These are phyloP conservation scores for Habroteleia sp. DNA, from an alignment of 2,888 invertebrate species.

Conservation along the genomic window DNA sequence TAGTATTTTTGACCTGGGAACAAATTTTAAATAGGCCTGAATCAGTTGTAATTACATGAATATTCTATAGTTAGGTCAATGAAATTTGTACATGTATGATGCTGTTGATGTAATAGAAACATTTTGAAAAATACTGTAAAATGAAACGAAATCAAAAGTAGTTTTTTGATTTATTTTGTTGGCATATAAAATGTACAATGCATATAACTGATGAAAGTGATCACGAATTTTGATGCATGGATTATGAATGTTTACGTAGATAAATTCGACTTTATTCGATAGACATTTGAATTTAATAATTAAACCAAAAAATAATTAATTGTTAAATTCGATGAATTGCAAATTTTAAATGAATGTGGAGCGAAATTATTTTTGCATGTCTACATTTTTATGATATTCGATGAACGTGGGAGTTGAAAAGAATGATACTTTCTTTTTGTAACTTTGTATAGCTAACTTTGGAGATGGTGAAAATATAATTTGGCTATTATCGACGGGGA, in stretches of 20 bases:
- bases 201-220: conserved; percentile 16
- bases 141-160: conserved; percentile 12
- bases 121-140: conserved; percentile 26
- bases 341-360: conserved; percentile 12
- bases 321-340: conserved; percentile 15
- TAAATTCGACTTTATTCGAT: conserved; percentile 34
- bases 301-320: conserved; percentile 2
- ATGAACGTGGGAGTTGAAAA: conserved; percentile 1
- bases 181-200: conserved; percentile 41
- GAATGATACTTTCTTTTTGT: conserved; percentile 31
- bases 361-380: conserved; percentile 26
- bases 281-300: conserved; percentile 20
- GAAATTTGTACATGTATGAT: conserved; percentile 50
- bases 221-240: conserved; percentile 10
- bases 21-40: conserved; percentile 15
- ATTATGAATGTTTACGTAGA: conserved; percentile 41
- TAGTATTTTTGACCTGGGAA: conserved; percentile 32
- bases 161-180: conserved; percentile 29
- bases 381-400: conserved; percentile 29
- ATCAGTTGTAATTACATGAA: conserved; percentile 53
- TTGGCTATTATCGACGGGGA: conserved; percentile 14
- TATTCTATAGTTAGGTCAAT: conserved; percentile 55
- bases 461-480: conserved; percentile 18
- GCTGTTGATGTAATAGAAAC: conserved; percentile 52
- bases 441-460: conserved; percentile 41